Percentiles rank a stretch among this genome's conserved stretches.
Conservation (phyloP, 1,140 invertebrate genomes). For the Bicyclus anynana region DNA sequence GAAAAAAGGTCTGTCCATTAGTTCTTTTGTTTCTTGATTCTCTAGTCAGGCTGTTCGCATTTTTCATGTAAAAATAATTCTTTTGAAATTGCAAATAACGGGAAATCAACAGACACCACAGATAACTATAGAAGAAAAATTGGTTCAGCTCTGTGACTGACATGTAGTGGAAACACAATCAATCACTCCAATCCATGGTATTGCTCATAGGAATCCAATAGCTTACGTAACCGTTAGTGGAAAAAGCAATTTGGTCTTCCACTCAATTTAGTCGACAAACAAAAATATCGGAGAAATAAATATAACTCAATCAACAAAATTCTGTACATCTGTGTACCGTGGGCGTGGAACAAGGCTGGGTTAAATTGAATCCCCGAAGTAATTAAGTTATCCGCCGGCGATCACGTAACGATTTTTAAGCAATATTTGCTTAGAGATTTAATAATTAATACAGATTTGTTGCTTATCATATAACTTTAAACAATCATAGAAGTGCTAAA, state of each 20-base stretch:
- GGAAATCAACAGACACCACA: neutral
- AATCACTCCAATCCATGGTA: neutral
- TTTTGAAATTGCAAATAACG: too few relatives aligned
- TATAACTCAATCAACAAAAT: constrained; percentile 1
- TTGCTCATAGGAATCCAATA: neutral
- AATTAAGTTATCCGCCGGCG: constrained; percentile 5
- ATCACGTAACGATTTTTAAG: neutral
- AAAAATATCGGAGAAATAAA: neutral
- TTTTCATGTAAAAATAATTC: too few relatives aligned
- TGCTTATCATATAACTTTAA: too few relatives aligned
- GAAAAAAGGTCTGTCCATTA: too few relatives aligned
- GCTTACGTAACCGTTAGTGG: neutral
- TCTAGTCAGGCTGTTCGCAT: too few relatives aligned
- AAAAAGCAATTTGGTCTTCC: neutral
- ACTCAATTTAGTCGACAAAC: neutral
- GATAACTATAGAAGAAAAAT: neutral
- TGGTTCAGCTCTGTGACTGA: neutral
- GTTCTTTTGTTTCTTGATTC: too few relatives aligned
- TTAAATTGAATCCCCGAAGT: constrained; percentile 7
- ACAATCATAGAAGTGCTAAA: too few relatives aligned
- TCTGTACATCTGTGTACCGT: neutral
- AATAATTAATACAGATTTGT: too few relatives aligned
- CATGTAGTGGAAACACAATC: neutral
- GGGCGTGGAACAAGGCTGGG: neutral
- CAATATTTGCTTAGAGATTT: neutral